A percentile compares a stretch with the other conserved stretches of the same genome.
Conservation (phyloP, 2,888 invertebrate species). For the Pilophorus perplexus region DNA sequence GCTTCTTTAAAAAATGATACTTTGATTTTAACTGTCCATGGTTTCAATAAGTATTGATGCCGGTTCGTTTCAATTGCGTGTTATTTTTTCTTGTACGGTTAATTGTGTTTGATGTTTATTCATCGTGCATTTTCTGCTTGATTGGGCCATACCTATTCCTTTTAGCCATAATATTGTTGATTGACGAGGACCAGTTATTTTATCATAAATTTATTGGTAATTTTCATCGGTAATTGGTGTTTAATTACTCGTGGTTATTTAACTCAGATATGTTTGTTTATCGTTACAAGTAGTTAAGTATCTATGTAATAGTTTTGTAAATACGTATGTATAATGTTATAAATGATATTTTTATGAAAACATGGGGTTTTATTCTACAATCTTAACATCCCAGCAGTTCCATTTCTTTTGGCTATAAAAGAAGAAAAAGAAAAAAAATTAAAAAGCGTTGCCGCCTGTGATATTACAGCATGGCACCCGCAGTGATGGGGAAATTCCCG, state of each 20-base stretch:
- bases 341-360: conserved; percentile 36
- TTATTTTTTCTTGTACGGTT: too few species aligned
- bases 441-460: too few species aligned
- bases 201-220: neutral
- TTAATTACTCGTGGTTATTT: neutral
- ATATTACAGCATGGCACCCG: too few species aligned
- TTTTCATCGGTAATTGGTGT: conserved; percentile 13
- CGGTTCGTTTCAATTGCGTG: too few species aligned
- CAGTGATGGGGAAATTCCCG: too few species aligned
- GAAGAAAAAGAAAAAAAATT: too few species aligned
- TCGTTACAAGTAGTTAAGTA: conserved; percentile 20
- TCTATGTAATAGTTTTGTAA: conserved; percentile 34
- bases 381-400: too few species aligned
- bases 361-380: neutral
- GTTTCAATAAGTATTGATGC: too few species aligned
- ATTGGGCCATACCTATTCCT: conserved; percentile 6
- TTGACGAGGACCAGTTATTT: conserved; percentile 19
- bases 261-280: conserved; percentile 5
- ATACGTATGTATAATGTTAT: conserved; percentile 34
- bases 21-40: neutral
- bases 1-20: too few species aligned
- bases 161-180: conserved; percentile 4
- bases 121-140: neutral
- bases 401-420: too few species aligned
- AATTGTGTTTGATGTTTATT: neutral